phyloP scores from a whole-genome alignment of 1,140 invertebrate species.

The Drosophila lowei region DNA sequence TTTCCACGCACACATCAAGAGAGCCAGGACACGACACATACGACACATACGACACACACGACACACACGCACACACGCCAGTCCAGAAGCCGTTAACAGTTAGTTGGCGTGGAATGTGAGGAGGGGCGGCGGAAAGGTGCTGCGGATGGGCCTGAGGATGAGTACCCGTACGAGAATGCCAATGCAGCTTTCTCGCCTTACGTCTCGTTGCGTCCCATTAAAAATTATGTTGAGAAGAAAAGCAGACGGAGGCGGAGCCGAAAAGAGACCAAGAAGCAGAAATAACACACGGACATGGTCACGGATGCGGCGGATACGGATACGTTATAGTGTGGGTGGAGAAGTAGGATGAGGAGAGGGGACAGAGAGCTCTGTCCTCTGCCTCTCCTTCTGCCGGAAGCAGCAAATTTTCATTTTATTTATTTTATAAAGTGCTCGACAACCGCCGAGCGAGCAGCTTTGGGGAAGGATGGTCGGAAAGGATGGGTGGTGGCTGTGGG shows the following conservation, averaged over 20 bases:
- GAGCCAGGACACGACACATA: slow-evolving; percentile 9
- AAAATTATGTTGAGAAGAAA: slow-evolving; percentile 73
- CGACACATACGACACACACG: slow-evolving; percentile 22
- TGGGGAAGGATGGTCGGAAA: background rate
- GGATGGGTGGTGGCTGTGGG: too few relatives aligned
- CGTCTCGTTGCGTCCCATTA: slow-evolving; percentile 80
- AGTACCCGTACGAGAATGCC: slow-evolving; percentile 9
- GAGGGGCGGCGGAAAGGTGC: background rate
- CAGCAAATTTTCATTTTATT: slow-evolving; percentile 80
- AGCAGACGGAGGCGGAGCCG: slow-evolving; percentile 11
- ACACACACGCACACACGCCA: slow-evolving; percentile 42
- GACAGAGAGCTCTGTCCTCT: background rate
- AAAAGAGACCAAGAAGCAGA: background rate
- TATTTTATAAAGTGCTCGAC: slow-evolving; percentile 73
- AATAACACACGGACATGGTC: slow-evolving; percentile 59
- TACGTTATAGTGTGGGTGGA: slow-evolving; percentile 33
- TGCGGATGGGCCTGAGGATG: background rate
- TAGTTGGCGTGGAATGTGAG: slow-evolving; percentile 48
- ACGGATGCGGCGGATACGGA: slow-evolving; percentile 64
- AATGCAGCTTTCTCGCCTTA: slow-evolving; percentile 75
- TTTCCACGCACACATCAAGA: slow-evolving; percentile 39
- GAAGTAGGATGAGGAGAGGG: background rate
- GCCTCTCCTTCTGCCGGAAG: slow-evolving; percentile 53
- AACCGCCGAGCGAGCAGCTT: background rate
- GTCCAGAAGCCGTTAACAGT: slow-evolving; percentile 67